phyloP scores from a whole-genome alignment of 2,797 vertebrate species.

The Pangasius macronema region DNA sequence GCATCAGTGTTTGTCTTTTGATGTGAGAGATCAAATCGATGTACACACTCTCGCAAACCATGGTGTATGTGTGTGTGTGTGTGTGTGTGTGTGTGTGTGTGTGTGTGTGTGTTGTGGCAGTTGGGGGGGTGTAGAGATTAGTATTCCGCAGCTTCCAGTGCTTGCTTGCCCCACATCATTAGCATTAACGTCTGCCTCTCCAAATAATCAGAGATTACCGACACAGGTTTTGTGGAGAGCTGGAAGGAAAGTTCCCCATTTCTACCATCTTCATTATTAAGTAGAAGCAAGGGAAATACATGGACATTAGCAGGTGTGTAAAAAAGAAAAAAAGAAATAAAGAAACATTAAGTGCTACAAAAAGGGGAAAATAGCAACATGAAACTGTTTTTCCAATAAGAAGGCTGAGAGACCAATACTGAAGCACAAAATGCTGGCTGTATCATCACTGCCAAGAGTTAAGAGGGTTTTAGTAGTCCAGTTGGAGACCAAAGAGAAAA shows the following conservation, averaged over 20 bases:
- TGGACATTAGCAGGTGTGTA: constrained; percentile 37
- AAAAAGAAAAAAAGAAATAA: constrained; percentile 43
- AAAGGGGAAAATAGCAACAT: constrained; percentile 22
- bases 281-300: constrained; percentile 43
- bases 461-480: constrained; percentile 47
- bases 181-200: constrained; percentile 69
- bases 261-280: constrained; percentile 50
- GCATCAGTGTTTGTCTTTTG: constrained; percentile 99
- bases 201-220: constrained; percentile 74
- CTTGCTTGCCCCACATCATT: constrained; percentile 76
- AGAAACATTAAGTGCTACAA: constrained; percentile 51
- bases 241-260: constrained; percentile 41
- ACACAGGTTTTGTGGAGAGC: constrained; percentile 36
- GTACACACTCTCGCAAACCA: constrained; percentile 89
- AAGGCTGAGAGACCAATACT: neutral
- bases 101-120: constrained; percentile 14
- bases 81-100: constrained; percentile 19
- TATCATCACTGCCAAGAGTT: constrained; percentile 42
- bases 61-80: constrained; percentile 66
- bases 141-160: constrained; percentile 85
- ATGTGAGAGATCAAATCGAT: constrained; percentile 99
- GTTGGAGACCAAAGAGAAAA: constrained; percentile 6
- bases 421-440: constrained; percentile 30
- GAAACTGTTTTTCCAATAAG: constrained; percentile 45
- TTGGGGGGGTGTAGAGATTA: constrained; percentile 79